A percentile compares a stretch with the other conserved stretches of the same genome.
Conservation (phyloP, 23 tunicate genomes). For the Ciona savignyi region DNA sequence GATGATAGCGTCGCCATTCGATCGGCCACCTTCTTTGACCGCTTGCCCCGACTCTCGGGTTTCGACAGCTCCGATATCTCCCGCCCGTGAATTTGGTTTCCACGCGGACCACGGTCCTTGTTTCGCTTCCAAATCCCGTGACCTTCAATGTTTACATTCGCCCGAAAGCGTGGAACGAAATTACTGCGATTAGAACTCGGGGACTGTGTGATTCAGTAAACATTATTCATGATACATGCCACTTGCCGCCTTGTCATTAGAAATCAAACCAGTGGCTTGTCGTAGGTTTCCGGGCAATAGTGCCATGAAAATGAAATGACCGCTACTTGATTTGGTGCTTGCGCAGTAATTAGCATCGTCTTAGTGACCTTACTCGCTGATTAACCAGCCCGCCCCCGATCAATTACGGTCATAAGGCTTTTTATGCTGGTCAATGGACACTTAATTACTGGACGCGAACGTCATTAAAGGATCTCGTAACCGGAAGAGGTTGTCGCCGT, state of each 20-base stretch:
- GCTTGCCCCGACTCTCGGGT: not conserved
- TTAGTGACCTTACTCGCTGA: constrained; percentile 2
- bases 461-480: not conserved
- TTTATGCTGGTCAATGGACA: not conserved
- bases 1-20: constrained; percentile 37
- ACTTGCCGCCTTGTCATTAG: not conserved
- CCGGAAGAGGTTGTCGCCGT: not conserved
- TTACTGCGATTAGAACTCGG: not conserved
- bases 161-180: not conserved
- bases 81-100: constrained; percentile 1
- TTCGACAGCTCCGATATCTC: not conserved
- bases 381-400: constrained; percentile 12
- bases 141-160: not conserved
- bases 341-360: not conserved
- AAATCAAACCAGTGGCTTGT: not conserved
- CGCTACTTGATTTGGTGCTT: not conserved
- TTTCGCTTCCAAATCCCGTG: not conserved
- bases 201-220: not conserved
- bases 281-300: not conserved
- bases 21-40: not conserved
- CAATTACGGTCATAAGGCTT: not conserved
- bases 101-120: not conserved
- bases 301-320: not conserved
- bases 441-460: not conserved
- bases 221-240: not conserved